These are phyloP conservation scores for Scaptomyza reducta DNA, from an alignment of 2,888 invertebrate species.

Conservation along the genomic window DNA sequence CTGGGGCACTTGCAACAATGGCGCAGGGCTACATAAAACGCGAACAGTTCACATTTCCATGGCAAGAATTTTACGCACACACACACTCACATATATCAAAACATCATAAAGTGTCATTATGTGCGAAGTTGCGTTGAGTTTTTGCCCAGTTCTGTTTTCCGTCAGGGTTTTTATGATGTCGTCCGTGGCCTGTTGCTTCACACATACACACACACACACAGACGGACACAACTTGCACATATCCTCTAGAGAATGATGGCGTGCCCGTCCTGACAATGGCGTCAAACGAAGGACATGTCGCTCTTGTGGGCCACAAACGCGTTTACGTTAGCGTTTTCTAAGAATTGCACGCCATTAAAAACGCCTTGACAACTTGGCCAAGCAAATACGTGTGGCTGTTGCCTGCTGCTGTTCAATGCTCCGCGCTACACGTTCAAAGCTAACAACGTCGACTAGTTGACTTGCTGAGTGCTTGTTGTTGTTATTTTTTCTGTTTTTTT, in stretches of 20 bases:
- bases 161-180: slow-evolving; percentile 65
- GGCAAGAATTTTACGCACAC: slow-evolving; percentile 7
- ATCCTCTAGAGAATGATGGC: slow-evolving; percentile 54
- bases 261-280: slow-evolving; percentile 67
- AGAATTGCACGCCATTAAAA: slow-evolving; percentile 71
- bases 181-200: slow-evolving; percentile 74
- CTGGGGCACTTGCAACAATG: slow-evolving; percentile 42
- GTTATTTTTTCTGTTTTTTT: not conserved
- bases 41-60: slow-evolving; percentile 44
- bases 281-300: slow-evolving; percentile 58
- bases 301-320: slow-evolving; percentile 41
- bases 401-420: slow-evolving; percentile 4
- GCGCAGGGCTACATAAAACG: slow-evolving; percentile 58
- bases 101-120: slow-evolving; percentile 74
- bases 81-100: slow-evolving; percentile 17
- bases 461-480: slow-evolving; percentile 18
- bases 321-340: slow-evolving; percentile 46
- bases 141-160: slow-evolving; percentile 32
- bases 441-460: slow-evolving; percentile 3
- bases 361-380: slow-evolving; percentile 58
- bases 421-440: not conserved
- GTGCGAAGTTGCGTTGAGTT: slow-evolving; percentile 63
- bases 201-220: slow-evolving; percentile 30
- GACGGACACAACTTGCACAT: slow-evolving; percentile 6
- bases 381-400: not conserved